Conservation (phyloP, 2,888 invertebrate species). For the Neocrepidodera transversa region DNA sequence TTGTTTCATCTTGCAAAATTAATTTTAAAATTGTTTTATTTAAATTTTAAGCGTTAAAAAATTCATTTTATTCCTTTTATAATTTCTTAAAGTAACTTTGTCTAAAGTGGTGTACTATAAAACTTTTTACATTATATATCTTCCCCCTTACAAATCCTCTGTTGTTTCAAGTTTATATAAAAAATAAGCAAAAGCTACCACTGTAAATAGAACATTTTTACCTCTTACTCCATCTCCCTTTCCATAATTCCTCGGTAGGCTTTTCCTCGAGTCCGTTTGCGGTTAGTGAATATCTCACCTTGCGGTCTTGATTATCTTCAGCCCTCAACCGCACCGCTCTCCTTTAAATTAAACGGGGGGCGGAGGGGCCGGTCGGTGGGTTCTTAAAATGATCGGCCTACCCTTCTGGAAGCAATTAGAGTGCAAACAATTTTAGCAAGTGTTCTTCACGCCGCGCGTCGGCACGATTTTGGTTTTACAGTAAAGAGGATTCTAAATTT, state of each 20-base stretch:
- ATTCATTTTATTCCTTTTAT: too few relatives aligned
- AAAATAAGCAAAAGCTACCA: too few relatives aligned
- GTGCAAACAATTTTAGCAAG: constrained; percentile 38
- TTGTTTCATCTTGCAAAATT: too few relatives aligned
- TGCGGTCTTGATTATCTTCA: constrained; percentile 34
- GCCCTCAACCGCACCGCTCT: constrained; percentile 37
- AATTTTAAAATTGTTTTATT: too few relatives aligned
- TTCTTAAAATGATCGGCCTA: constrained; percentile 38
- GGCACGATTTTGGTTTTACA: constrained; percentile 16
- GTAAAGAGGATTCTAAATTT: too few relatives aligned
- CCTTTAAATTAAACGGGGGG: constrained; percentile 27
- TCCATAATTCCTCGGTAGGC: constrained; percentile 15
- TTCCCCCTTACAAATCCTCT: too few relatives aligned
- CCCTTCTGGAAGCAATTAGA: constrained; percentile 43
- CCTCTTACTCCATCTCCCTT: neutral
- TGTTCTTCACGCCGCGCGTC: constrained; percentile 22
- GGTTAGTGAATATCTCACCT: constrained; percentile 32
- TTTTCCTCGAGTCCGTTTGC: constrained; percentile 31
- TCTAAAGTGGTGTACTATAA: too few relatives aligned
- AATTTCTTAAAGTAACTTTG: too few relatives aligned
- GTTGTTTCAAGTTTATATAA: too few relatives aligned
- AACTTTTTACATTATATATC: too few relatives aligned
- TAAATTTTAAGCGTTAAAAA: too few relatives aligned
- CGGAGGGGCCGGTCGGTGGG: neutral
- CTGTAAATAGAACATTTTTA: neutral